Percentiles rank a stretch among this genome's conserved stretches.
Conservation (phyloP, 2,888 invertebrate genomes). For the Drosophila cognata region DNA sequence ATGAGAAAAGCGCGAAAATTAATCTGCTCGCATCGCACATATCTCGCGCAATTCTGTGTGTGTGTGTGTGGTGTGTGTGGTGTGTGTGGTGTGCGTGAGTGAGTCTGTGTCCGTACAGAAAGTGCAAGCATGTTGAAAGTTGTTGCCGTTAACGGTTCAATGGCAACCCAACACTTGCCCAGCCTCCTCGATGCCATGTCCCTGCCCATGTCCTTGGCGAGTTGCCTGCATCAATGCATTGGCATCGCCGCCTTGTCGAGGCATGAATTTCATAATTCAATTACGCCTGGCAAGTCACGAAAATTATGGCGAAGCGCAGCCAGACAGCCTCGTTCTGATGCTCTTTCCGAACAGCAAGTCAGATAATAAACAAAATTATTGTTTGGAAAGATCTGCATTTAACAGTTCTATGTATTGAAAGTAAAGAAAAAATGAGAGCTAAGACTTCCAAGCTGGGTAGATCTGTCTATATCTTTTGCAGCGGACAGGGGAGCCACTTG, state of each 20-base stretch:
- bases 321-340: slow-evolving; percentile 14
- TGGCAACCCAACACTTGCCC: slow-evolving; percentile 37
- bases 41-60: background rate
- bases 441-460: background rate
- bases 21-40: slow-evolving; percentile 38
- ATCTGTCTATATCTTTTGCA: background rate
- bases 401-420: background rate
- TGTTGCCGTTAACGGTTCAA: slow-evolving; percentile 61
- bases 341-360: slow-evolving; percentile 6
- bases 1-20: slow-evolving; percentile 57
- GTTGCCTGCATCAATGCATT: slow-evolving; percentile 45
- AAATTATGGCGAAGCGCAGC: slow-evolving; percentile 8
- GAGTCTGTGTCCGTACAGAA: slow-evolving; percentile 24
- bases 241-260: slow-evolving; percentile 36
- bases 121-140: slow-evolving; percentile 57
- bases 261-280: slow-evolving; percentile 69
- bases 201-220: slow-evolving; percentile 32
- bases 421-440: background rate
- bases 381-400: background rate
- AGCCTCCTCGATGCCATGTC: slow-evolving; percentile 5
- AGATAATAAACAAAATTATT: background rate
- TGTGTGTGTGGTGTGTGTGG: background rate
- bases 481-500: background rate
- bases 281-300: slow-evolving; percentile 46
- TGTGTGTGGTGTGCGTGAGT: background rate